Evolutionary conservation across 2,797 vertebrate genomes (phyloP), one percentile per base, ranked within the genome.

Genomic region (Sebastes minor): DNA sequence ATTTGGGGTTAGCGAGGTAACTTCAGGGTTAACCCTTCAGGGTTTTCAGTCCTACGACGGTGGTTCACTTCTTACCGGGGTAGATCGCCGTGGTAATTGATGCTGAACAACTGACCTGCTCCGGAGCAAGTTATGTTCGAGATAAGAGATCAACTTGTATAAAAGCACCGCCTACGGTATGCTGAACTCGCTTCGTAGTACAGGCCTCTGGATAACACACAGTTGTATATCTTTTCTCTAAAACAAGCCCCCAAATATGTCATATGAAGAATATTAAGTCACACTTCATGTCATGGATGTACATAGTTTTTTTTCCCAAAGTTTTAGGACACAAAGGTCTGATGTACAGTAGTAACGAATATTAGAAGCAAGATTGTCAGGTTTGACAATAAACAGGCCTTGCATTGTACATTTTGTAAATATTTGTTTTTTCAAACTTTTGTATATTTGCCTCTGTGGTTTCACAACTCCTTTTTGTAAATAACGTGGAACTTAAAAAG

Each of bases 371-470:
- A 10, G 2, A 33, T 18, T 55, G 18, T 60, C 25, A 33, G 4
- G 49, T 69, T 66, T 49, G 46, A 55, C 11, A 20, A 42, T 63
- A 2, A 78, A 38, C 30, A 71, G 55, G 9, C 38, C 13, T 76
- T 42, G 25, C 2, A 2, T 66, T 71, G 59, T 35, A 53, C 3
- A 32, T 73, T 84, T 74, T 92, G 83, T 91, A 85, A 75, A 85
- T 85, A 90, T 79, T 64, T 74, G 35, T 81, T 85, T 74, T 85
- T 83, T 85, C 35, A 5, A 78, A 61, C 71, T 87, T 92, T 90
- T 92, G 78, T 89, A 90, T 76, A 87, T 90, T 78, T 84, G 49
- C n/a, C 85, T 28, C 14, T 65, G 33, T 33, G 56, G 25, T 71
- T 64, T 69, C 22, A 1, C n/a, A 27, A 23, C 18, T 65, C 5